These are phyloP conservation scores for Sphaerophoria rueppellii DNA, from an alignment of 2,888 invertebrate species.

Conservation along the genomic window DNA sequence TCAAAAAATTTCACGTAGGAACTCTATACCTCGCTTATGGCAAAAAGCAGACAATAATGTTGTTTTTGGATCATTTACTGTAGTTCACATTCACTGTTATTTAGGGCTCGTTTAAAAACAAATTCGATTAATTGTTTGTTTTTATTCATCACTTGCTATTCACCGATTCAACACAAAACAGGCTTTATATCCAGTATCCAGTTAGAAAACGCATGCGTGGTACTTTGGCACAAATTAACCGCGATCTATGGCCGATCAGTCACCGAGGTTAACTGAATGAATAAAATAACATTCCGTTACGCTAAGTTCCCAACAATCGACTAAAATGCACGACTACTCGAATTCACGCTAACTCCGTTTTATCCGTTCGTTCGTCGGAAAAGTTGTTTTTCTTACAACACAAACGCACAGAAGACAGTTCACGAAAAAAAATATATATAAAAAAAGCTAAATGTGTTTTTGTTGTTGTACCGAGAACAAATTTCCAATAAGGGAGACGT, in stretches of 20 bases:
- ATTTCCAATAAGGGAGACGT: conserved; percentile 63
- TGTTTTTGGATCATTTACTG: conserved; percentile 1
- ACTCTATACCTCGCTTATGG: conserved; percentile 99
- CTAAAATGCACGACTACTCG: conserved; percentile 52
- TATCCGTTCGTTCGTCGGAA: conserved; percentile 53
- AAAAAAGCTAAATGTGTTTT: conserved; percentile 20
- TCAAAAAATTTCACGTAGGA: conserved; percentile 90
- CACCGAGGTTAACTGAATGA: conserved; percentile 67
- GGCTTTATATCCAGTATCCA: conserved; percentile 29
- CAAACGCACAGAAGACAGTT: neutral
- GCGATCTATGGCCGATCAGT: conserved; percentile 72
- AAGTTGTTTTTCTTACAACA: conserved; percentile 53
- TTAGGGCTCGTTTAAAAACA: neutral
- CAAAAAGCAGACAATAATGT: conserved; percentile 81
- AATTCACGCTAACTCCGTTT: conserved; percentile 56
- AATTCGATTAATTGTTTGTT: conserved; percentile 16
- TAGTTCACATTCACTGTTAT: neutral
- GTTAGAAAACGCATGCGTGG: conserved; percentile 64
- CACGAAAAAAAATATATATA: conserved; percentile 21
- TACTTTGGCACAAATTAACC: conserved; percentile 32
- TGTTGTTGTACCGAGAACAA: conserved; percentile 21
- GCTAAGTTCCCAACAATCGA: conserved; percentile 68
- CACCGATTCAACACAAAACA: conserved; percentile 10
- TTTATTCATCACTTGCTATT: conserved; percentile 58
- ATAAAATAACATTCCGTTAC: conserved; percentile 70